phyloP scores from a whole-genome alignment of 2,888 invertebrate species.

The Watsonalla cultraria region DNA sequence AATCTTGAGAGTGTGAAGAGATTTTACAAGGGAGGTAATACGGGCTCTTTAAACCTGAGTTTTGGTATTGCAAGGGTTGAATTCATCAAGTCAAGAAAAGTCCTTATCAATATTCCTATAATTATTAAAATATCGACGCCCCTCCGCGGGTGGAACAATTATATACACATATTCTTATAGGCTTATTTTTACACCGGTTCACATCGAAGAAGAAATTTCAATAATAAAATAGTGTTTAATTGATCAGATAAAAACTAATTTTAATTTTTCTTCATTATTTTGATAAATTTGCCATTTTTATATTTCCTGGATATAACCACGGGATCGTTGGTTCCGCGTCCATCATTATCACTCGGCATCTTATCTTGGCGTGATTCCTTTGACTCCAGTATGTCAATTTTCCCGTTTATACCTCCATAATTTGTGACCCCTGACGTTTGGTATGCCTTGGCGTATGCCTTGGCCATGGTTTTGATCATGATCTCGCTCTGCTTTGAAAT shows the following conservation, averaged over 20 bases:
- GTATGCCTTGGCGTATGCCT: constrained; percentile 31
- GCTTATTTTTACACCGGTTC: too few species aligned
- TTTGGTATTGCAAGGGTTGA: too few species aligned
- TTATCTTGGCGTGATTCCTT: not conserved
- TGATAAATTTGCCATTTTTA: not conserved
- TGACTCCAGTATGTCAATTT: not conserved
- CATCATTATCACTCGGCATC: not conserved
- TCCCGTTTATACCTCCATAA: not conserved
- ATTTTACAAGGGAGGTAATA: too few species aligned
- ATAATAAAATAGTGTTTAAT: too few species aligned
- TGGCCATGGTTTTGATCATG: constrained; percentile 44
- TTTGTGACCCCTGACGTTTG: not conserved
- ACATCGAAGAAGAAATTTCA: too few species aligned
- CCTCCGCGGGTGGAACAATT: too few species aligned
- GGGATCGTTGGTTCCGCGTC: not conserved
- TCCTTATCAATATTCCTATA: too few species aligned
- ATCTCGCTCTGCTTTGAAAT: constrained; percentile 49
- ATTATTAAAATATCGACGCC: too few species aligned
- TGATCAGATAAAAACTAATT: not conserved
- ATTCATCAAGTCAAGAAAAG: too few species aligned
- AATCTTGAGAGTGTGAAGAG: too few species aligned
- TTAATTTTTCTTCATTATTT: not conserved
- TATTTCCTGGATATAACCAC: not conserved
- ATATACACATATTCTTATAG: too few species aligned
- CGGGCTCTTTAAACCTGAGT: too few species aligned